Percentiles rank a stretch among this genome's conserved stretches.
phyloP scores from a whole-genome alignment of 1,140 invertebrate species.

The Trichoplusia ni region DNA sequence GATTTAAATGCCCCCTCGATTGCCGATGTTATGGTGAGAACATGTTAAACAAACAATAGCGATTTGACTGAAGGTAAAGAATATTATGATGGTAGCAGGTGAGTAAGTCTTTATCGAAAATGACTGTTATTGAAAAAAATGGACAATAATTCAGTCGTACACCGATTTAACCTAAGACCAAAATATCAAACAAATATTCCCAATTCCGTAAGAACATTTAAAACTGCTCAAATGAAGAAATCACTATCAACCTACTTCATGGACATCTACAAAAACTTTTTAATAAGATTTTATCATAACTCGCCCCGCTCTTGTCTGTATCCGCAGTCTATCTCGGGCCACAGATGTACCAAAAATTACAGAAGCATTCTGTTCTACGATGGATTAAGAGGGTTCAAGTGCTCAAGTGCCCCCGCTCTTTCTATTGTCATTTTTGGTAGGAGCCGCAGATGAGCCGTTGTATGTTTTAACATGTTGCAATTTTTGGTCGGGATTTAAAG shows the following conservation, averaged over 20 bases:
- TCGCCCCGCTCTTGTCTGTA: conserved; percentile 18
- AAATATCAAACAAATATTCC: no score
- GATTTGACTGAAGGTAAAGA: background rate
- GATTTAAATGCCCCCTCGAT: conserved; percentile 48
- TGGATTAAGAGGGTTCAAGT: conserved; percentile 71
- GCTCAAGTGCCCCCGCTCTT: conserved; percentile 42
- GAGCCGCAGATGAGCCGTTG: conserved; percentile 54
- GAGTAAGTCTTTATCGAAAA: no score
- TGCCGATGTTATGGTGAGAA: conserved; percentile 20
- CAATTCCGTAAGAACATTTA: no score
- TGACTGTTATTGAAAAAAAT: no score
- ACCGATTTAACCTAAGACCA: no score
- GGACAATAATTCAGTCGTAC: no score
- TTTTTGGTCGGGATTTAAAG: conserved; percentile 62
- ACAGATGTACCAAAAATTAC: conserved; percentile 72
- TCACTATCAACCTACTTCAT: no score
- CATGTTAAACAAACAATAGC: conserved; percentile 26
- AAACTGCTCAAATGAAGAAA: no score
- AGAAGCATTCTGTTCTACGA: conserved; percentile 51
- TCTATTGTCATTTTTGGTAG: conserved; percentile 61
- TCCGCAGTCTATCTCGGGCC: conserved; percentile 33
- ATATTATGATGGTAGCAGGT: no score
- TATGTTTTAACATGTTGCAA: conserved; percentile 44
- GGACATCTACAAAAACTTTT: background rate
- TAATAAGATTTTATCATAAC: background rate